A percentile compares a stretch with the other conserved stretches of the same genome.
These are phyloP conservation scores for Leucania comma DNA, from an alignment of 2,888 invertebrate species.

Conservation along the genomic window DNA sequence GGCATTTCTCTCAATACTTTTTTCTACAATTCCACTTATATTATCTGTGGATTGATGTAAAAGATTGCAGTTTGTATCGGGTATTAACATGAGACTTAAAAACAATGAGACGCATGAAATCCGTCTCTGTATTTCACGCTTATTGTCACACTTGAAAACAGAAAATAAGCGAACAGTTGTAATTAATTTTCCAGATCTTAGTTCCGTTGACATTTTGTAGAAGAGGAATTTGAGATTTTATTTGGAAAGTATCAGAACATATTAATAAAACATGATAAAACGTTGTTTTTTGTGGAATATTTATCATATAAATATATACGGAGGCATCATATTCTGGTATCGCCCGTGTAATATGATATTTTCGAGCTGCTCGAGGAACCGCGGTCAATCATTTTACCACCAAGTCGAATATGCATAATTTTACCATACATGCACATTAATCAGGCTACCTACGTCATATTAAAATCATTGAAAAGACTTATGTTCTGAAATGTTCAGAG, in stretches of 20 bases:
- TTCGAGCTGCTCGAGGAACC: slow-evolving; percentile 17
- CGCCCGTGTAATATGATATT: slow-evolving; percentile 47
- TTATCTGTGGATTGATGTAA: not conserved
- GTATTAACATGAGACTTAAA: slow-evolving; percentile 19
- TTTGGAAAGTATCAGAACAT: not conserved
- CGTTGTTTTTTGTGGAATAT: slow-evolving; percentile 22
- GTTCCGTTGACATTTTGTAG: slow-evolving; percentile 6
- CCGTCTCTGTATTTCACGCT: slow-evolving; percentile 8
- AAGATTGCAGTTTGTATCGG: slow-evolving; percentile 4
- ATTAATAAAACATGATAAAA: slow-evolving; percentile 5
- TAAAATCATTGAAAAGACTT: not conserved
- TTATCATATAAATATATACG: slow-evolving; percentile 21
- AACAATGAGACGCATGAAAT: slow-evolving; percentile 26
- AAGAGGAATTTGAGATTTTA: slow-evolving; percentile 10
- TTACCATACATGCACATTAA: slow-evolving; percentile 8
- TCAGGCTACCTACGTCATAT: not conserved
- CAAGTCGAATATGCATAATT: slow-evolving; percentile 18
- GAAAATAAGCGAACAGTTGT: slow-evolving; percentile 9
- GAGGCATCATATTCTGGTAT: slow-evolving; percentile 5
- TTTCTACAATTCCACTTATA: slow-evolving; percentile 9
- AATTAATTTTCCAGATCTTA: slow-evolving; percentile 38
- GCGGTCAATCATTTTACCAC: slow-evolving; percentile 34
- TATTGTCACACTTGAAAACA: not conserved
- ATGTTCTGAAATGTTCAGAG: no score
- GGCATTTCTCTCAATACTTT: slow-evolving; percentile 12